Percentiles rank a stretch among this genome's conserved stretches.
These are phyloP conservation scores for Ascidia mentula DNA, from an alignment of 23 tunicate genomes.

Conservation along the genomic window DNA sequence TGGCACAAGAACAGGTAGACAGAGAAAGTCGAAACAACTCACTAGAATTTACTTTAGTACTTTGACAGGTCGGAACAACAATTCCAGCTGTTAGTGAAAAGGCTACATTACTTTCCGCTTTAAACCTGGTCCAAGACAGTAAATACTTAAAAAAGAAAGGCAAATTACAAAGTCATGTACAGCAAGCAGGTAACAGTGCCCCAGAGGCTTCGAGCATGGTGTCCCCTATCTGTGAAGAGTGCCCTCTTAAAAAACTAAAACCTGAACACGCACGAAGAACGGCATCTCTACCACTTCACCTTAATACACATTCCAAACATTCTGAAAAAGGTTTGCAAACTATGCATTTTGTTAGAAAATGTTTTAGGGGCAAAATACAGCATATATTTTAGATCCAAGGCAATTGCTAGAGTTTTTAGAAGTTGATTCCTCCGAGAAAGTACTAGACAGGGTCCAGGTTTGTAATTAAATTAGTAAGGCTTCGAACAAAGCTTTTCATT, in stretches of 20 bases:
- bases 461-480: too few species aligned
- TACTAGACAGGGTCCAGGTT: too few species aligned
- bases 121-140: not conserved
- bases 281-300: not conserved
- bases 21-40: not conserved
- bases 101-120: not conserved
- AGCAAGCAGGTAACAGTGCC: not conserved
- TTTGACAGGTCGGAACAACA: not conserved
- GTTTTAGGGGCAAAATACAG: too few species aligned
- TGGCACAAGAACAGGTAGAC: constrained; percentile 42
- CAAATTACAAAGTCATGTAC: not conserved
- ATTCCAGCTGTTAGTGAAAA: not conserved
- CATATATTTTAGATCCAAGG: too few species aligned
- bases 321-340: too few species aligned
- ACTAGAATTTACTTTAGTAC: not conserved
- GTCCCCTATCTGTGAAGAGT: not conserved
- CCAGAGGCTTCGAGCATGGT: not conserved
- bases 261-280: not conserved
- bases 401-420: too few species aligned
- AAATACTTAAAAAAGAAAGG: not conserved
- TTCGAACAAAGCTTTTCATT: too few species aligned
- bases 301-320: too few species aligned
- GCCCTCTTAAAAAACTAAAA: not conserved
- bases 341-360: too few species aligned
- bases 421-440: too few species aligned